Conservation (phyloP, 2,888 invertebrate species). For the Cheilosia vernalis region DNA sequence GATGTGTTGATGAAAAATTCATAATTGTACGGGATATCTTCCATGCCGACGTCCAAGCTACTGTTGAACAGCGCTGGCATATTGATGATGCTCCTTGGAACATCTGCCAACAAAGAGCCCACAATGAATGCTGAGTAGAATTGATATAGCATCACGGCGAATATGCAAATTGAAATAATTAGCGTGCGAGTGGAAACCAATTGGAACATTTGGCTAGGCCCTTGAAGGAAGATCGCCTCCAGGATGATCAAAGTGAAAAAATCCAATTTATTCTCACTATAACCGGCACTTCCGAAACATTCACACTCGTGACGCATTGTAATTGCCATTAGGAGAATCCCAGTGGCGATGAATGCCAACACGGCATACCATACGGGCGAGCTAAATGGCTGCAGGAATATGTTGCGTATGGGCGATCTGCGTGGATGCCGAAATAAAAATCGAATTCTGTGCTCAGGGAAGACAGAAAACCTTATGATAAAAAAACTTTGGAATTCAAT, state of each 20-base stretch:
- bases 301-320: slow-evolving; percentile 78
- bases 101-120: slow-evolving; percentile 79
- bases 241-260: slow-evolving; percentile 79
- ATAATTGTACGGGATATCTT: slow-evolving; percentile 80
- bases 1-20: slow-evolving; percentile 78
- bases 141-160: slow-evolving; percentile 81
- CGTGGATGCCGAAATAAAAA: slow-evolving; percentile 82
- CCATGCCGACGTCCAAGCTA: slow-evolving; percentile 80
- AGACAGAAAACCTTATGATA: slow-evolving; percentile 10
- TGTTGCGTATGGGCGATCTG: slow-evolving; percentile 79
- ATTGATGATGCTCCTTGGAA: slow-evolving; percentile 79
- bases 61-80: slow-evolving; percentile 79
- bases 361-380: slow-evolving; percentile 80
- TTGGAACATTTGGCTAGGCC: slow-evolving; percentile 78
- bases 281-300: slow-evolving; percentile 17
- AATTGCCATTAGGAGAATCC: slow-evolving; percentile 77
- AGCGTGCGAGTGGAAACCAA: slow-evolving; percentile 79
- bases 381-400: slow-evolving; percentile 80
- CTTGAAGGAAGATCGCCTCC: slow-evolving; percentile 81
- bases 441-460: slow-evolving; percentile 76
- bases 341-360: slow-evolving; percentile 76
- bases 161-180: slow-evolving; percentile 78
- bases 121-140: slow-evolving; percentile 82
- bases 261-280: slow-evolving; percentile 75
- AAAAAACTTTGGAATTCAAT: slow-evolving; percentile 32